Conservation (phyloP, 2,888 invertebrate species). For the Himalopsyche japonica region DNA sequence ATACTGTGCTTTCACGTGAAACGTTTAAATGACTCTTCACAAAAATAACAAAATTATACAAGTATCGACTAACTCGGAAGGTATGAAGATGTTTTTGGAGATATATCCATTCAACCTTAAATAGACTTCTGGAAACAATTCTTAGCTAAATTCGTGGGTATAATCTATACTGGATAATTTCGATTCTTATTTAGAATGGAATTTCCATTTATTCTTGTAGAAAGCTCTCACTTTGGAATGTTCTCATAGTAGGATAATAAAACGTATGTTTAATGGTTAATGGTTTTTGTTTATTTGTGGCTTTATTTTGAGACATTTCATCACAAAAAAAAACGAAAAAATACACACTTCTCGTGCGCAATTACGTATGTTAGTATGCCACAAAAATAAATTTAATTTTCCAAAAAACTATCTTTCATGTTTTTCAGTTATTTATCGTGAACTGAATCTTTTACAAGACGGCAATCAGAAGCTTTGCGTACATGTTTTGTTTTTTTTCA, state of each 20-base stretch:
- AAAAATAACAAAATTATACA: neutral
- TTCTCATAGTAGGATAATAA: conserved; percentile 8
- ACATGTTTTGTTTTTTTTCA: no score
- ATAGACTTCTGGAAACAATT: neutral
- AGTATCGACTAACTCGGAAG: neutral
- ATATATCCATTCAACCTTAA: neutral
- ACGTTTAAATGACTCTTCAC: neutral
- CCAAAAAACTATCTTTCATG: no score
- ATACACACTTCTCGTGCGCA: no score
- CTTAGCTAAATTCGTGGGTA: neutral
- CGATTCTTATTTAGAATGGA: neutral
- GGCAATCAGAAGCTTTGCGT: no score
- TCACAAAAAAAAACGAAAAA: neutral
- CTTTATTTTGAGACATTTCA: neutral
- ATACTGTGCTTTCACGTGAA: neutral
- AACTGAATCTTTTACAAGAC: no score
- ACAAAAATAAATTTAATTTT: no score
- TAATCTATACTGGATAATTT: neutral
- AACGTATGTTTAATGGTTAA: neutral
- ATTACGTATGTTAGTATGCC: no score
- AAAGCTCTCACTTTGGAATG: conserved; percentile 12
- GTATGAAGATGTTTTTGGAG: neutral
- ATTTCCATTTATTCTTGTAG: conserved; percentile 11
- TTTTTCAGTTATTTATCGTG: no score
- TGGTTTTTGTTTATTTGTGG: neutral